Conservation (phyloP, 2,113 vertebrate genomes). For the Globicephala melas region DNA sequence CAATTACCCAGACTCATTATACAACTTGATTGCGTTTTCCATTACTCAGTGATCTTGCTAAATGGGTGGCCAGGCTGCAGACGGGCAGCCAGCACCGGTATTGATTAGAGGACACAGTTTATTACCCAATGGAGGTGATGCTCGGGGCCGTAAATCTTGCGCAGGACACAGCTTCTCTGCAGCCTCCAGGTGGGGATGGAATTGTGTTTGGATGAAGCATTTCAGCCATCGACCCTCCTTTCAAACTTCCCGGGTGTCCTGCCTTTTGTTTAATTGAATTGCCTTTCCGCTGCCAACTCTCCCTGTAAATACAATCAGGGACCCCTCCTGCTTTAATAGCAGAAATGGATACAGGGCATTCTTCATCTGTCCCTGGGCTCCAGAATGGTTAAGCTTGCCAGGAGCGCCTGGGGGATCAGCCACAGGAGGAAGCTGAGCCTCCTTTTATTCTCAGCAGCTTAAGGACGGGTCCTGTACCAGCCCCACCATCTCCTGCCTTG, state of each 20-base stretch:
- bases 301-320: not conserved
- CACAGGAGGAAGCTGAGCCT: accelerated
- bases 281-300: not conserved
- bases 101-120: slow-evolving; percentile 20
- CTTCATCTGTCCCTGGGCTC: not conserved
- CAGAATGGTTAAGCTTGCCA: not conserved
- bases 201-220: not conserved
- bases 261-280: not conserved
- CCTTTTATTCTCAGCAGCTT: not conserved
- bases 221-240: not conserved
- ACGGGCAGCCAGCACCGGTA: not conserved
- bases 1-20: slow-evolving; percentile 53
- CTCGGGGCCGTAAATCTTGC: not conserved
- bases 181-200: not conserved
- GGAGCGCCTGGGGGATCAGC: accelerated
- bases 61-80: not conserved
- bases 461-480: not conserved
- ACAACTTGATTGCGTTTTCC: slow-evolving; percentile 29
- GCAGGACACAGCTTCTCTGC: not conserved
- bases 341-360: not conserved
- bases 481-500: accelerated
- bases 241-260: not conserved
- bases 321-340: not conserved
- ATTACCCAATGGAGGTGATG: not conserved
- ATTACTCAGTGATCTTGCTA: slow-evolving; percentile 49